A percentile compares a stretch with the other conserved stretches of the same genome.
These are phyloP conservation scores for Xiphophorus couchianus DNA, from an alignment of 2,113 vertebrate species.

Conservation along the genomic window DNA sequence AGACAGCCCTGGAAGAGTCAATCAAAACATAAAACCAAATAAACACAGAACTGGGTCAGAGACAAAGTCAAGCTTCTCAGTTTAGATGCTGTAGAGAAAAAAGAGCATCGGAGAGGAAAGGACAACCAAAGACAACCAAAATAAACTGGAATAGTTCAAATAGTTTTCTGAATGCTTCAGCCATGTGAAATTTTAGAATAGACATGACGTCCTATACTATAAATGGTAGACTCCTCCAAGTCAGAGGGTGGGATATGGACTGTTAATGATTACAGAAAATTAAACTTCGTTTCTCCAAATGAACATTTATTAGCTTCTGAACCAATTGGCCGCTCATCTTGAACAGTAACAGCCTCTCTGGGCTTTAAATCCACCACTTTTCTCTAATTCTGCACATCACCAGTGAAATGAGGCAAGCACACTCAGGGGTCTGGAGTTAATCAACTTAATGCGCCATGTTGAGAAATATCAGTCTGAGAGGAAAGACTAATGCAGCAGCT, in stretches of 20 bases:
- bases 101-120: background rate
- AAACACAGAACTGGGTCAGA: background rate
- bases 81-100: background rate
- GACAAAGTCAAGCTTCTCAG: background rate
- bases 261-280: background rate
- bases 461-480: background rate
- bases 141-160: too few relatives aligned
- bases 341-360: background rate
- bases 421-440: slow-evolving; percentile 21
- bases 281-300: background rate
- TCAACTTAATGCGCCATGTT: slow-evolving; percentile 12
- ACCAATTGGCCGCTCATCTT: background rate
- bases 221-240: background rate
- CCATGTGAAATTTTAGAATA: too few relatives aligned
- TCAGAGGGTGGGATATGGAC: background rate
- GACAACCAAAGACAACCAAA: too few relatives aligned
- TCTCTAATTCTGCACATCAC: slow-evolving; percentile 9
- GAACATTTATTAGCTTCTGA: background rate
- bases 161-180: too few relatives aligned
- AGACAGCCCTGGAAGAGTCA: too few relatives aligned
- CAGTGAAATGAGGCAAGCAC: slow-evolving; percentile 20
- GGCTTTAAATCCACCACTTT: background rate
- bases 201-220: background rate
- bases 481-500: background rate
- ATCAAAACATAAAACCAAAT: background rate